Conservation (phyloP, 37 sponge, comb jelly and placozoan species). For the Chondrilla cf. caribensis region DNA sequence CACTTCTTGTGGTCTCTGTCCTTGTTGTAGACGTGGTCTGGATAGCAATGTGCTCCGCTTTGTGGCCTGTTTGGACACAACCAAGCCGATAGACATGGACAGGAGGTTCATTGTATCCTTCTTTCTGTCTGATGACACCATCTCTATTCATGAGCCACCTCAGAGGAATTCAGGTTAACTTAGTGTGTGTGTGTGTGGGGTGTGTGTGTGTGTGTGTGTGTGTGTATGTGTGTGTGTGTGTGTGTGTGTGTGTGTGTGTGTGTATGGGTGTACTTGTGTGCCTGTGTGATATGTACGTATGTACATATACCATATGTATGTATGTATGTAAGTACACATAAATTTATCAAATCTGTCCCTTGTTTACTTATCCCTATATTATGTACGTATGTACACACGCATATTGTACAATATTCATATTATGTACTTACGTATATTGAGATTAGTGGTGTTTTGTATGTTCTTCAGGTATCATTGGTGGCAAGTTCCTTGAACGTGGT, state of each 20-base stretch:
- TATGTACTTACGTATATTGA: not conserved
- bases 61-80: slow-evolving; percentile 87
- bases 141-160: slow-evolving; percentile 89
- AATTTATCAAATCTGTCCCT: not conserved
- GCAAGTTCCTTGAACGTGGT: slow-evolving; percentile 86
- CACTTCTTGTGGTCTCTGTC: not conserved
- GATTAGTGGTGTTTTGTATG: no score
- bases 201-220: not conserved
- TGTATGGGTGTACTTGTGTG: not conserved
- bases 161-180: slow-evolving; percentile 90
- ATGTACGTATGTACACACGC: no score
- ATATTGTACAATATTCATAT: not conserved
- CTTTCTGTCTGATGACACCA: slow-evolving; percentile 94
- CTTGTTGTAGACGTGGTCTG: slow-evolving; percentile 74
- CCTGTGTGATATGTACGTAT: not conserved
- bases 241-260: not conserved
- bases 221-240: not conserved
- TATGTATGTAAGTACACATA: not conserved
- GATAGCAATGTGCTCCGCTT: slow-evolving; percentile 92
- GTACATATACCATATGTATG: no score
- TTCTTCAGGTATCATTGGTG: slow-evolving; percentile 93
- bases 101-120: slow-evolving; percentile 90
- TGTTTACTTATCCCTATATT: no score
- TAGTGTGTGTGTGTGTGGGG: not conserved
- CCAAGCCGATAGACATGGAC: slow-evolving; percentile 84